These are phyloP conservation scores for Trichogramma evanescens DNA, from an alignment of 2,888 invertebrate species.

Conservation along the genomic window DNA sequence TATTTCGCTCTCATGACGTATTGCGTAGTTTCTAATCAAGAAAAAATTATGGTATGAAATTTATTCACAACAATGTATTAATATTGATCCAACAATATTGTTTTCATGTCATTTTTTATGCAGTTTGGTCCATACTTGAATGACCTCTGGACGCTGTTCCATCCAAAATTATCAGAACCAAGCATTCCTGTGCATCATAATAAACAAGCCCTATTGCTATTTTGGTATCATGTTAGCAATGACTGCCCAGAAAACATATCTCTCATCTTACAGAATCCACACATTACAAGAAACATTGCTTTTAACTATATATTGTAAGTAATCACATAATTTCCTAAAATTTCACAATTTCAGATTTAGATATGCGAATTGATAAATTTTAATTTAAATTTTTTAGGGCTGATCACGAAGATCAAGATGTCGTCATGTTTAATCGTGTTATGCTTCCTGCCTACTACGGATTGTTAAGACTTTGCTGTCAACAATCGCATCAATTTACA, in stretches of 20 bases:
- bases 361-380: not conserved
- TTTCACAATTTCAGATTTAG: not conserved
- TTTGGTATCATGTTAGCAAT: constrained; percentile 88
- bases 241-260: constrained; percentile 92
- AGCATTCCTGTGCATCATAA: constrained; percentile 92
- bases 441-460: constrained; percentile 93
- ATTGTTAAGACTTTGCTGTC: constrained; percentile 80
- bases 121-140: constrained; percentile 89
- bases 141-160: constrained; percentile 89
- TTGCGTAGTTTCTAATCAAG: constrained; percentile 82
- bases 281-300: constrained; percentile 88
- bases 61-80: not conserved
- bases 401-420: constrained; percentile 94
- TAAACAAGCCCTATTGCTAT: constrained; percentile 84
- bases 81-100: not conserved
- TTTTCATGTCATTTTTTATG: constrained; percentile 28
- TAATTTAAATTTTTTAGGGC: constrained; percentile 55
- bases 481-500: constrained; percentile 79
- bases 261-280: constrained; percentile 76
- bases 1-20: constrained; percentile 89
- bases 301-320: constrained; percentile 93
- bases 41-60: constrained; percentile 78
- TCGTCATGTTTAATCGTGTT: constrained; percentile 85
- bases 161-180: constrained; percentile 89
- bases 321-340: not conserved